Evolutionary conservation across 1,140 invertebrate genomes (phyloP), one percentile per base, ranked within the genome.

Genomic region (Aphaenogaster floridana): DNA sequence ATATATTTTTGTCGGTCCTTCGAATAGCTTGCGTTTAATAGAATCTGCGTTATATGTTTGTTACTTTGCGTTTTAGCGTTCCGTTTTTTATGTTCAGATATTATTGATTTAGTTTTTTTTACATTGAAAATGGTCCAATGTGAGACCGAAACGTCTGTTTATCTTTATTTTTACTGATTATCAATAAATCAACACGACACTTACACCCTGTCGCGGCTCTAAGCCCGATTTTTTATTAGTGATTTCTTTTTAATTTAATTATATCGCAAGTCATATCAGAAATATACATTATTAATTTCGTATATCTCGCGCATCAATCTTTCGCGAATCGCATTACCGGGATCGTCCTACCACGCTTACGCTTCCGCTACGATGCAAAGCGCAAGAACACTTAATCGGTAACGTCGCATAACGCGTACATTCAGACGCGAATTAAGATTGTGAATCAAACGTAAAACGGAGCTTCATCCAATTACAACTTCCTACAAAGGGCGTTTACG

Each of bases 401-500:
- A 71, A 74, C 21, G 42, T 59, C 54, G 54, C 54, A 72, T 83
- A 83, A 83, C 72, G 68, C 68, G 69, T 21, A 80, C 64, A 39
- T 48, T 76, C 69, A 61, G 36, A 84, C 28, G 69, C 66, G 54
- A 76, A 54, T 45, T 63, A 76, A 84, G 71, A 84, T 21, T 48
- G 80, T 42, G 69, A 84, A 84, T 84, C 69, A 84, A 84, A 84
- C 80, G 69, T 84, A 84, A 84, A 84, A 74, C 69, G 42, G 42
- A 36, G 80, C 54, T 76, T 57, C 69, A 64, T 80, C 50, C 77
- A 88, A 84, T 88, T 88, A 88, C 86, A 69, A 48, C 42, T 50
- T 63, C 48, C 69, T 74, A 84, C 78, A 89, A 89, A 88, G 59
- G 86, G 71, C 78, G 78, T 89, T 89, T 89, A 89, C 69, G 88